These are phyloP conservation scores for Drosophila paulistorum DNA, from an alignment of 1,140 invertebrate genomes.

Conservation along the genomic window DNA sequence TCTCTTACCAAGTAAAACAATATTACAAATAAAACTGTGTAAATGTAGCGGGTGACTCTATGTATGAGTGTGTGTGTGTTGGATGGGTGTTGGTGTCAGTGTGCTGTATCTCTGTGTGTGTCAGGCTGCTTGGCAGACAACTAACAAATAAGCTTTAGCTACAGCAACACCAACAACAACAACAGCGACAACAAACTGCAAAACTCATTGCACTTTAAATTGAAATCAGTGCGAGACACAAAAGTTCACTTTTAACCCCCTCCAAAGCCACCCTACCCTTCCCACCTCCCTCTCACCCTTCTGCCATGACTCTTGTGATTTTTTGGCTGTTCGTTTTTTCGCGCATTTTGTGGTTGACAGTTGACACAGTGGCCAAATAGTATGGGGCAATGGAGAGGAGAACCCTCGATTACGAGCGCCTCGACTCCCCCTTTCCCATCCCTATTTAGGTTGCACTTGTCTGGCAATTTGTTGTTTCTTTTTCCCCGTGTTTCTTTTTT, in stretches of 20 bases:
- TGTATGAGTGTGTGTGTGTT: background rate
- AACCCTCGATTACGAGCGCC: background rate
- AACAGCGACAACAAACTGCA: slow-evolving; percentile 44
- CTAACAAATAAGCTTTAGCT: slow-evolving; percentile 72
- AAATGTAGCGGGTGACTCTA: slow-evolving; percentile 21
- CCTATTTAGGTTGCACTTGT: slow-evolving; percentile 15
- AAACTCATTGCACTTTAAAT: slow-evolving; percentile 79
- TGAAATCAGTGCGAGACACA: slow-evolving; percentile 67
- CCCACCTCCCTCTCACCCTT: background rate
- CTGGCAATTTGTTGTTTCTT: slow-evolving; percentile 59
- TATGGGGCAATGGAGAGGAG: background rate
- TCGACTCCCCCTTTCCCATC: background rate
- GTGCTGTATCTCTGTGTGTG: slow-evolving; percentile 35
- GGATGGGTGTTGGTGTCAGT: background rate
- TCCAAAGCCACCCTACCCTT: background rate
- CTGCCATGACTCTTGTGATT: slow-evolving; percentile 18
- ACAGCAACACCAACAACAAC: slow-evolving; percentile 23
- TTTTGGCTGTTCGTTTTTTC: slow-evolving; percentile 57
- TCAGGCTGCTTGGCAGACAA: slow-evolving; percentile 72
- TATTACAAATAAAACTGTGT: slow-evolving; percentile 30
- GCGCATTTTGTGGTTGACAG: slow-evolving; percentile 75
- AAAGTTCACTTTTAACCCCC: slow-evolving; percentile 39
- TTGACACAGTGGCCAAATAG: slow-evolving; percentile 62
- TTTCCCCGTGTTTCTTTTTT: slow-evolving; percentile 12
- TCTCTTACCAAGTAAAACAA: slow-evolving; percentile 6